Evolutionary conservation across 2,113 vertebrate species (phyloP), one percentile per base, ranked within the genome.

Genomic region (Anguilla japonica): DNA sequence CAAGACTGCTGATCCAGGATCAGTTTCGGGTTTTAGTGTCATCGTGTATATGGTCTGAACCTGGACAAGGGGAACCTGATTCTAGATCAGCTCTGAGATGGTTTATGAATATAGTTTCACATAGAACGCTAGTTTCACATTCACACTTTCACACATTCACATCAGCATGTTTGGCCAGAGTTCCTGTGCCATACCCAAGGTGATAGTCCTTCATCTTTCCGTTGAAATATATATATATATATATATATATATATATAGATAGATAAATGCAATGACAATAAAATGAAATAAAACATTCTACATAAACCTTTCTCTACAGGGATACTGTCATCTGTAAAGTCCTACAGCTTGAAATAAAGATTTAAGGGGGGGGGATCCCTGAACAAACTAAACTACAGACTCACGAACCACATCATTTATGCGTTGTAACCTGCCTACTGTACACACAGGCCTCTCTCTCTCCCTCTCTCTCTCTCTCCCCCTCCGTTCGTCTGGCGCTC

Each of bases 351-450:
- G 20, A 75, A 34, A 29, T 75, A 6, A n/a, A n/a, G n/a, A 22
- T n/a, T 34, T 34, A 9, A 75, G 34, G 34, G 34, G n/a, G 60
- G 16, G 26, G 71, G 3, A 75, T n/a, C 71, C 26, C 71, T 34
- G n/a, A 75, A 75, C 71, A 34, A 75, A 75, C 26, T 75, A 34
- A 6, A 22, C 88, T 87, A 89, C 91, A 87, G 89, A 90, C 88
- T 34, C 80, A 14, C 41, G 56, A 15, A 84, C 84, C 22, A 85
- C 86, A 92, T 78, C 80, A 88, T 92, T 89, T 92, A 87, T 88
- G 90, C 84, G 60, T 78, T 63, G 85, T 88, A 92, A 91, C 90
- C 90, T 91, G 88, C 87, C 86, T 90, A 89, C 91, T 91, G 91
- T 75, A 86, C 78, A 84, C 53, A 71, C 83, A 71, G 56, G 46